A percentile compares a stretch with the other conserved stretches of the same genome.
phyloP scores from a whole-genome alignment of 2,113 vertebrate species.

The Catharus bicknelli region DNA sequence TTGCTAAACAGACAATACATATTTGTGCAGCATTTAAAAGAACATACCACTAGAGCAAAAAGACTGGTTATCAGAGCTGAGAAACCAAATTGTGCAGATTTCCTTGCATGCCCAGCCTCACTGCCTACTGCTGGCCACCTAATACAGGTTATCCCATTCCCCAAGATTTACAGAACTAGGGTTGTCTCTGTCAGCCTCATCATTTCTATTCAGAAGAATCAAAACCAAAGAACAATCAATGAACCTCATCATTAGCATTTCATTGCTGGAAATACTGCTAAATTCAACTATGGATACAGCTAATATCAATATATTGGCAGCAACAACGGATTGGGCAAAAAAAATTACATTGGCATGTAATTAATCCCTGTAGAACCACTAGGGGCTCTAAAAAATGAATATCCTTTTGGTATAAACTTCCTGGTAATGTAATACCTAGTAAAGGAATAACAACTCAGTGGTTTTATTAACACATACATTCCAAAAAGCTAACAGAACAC shows the following conservation, averaged over 20 bases:
- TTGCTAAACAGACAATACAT: not conserved
- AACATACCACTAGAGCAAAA: not conserved
- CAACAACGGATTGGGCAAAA: not conserved
- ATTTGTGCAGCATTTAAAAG: not conserved
- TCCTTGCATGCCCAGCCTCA: not conserved
- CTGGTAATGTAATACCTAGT: not conserved
- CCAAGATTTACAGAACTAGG: not conserved
- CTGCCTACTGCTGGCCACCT: not conserved
- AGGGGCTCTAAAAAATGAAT: not conserved
- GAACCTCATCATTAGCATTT: not conserved
- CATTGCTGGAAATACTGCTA: not conserved
- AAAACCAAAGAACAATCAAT: not conserved
- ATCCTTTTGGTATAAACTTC: not conserved
- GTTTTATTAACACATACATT: not conserved
- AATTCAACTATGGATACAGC: not conserved
- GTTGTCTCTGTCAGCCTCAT: not conserved
- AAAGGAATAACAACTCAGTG: not conserved
- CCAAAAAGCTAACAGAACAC: not conserved
- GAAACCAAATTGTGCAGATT: not conserved
- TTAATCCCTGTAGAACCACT: not conserved
- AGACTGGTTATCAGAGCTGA: not conserved
- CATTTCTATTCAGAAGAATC: not conserved
- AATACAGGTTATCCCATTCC: not conserved
- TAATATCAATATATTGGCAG: not conserved
- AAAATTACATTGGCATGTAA: not conserved